Conservation (phyloP, 2,113 vertebrate species). For the Dendropsophus ebraccatus region DNA sequence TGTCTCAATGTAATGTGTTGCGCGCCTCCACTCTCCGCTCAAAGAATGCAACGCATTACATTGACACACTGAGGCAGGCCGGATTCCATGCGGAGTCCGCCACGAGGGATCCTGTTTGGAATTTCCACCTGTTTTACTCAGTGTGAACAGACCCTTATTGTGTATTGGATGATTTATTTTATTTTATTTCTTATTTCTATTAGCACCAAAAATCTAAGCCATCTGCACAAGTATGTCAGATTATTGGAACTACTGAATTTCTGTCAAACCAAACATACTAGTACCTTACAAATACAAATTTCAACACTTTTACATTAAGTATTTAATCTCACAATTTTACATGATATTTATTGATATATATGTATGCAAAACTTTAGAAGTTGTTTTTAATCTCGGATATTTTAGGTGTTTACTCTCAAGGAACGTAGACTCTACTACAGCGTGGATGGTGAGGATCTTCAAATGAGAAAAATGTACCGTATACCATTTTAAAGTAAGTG, state of each 20-base stretch:
- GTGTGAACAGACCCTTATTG: background rate
- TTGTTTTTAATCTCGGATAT: background rate
- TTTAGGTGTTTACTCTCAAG: background rate
- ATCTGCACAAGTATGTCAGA: too few relatives aligned
- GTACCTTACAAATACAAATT: too few relatives aligned
- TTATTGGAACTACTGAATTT: background rate
- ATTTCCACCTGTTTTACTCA: too few relatives aligned
- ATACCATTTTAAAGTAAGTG: constrained; percentile 43
- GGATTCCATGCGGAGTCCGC: too few relatives aligned
- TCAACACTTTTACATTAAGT: background rate
- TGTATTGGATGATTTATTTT: background rate
- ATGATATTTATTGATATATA: background rate
- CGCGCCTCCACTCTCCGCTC: too few relatives aligned
- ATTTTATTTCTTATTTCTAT: background rate
- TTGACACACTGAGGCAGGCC: too few relatives aligned
- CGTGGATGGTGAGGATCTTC: background rate
- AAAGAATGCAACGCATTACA: too few relatives aligned
- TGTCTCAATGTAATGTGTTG: too few relatives aligned
- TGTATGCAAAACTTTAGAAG: background rate
- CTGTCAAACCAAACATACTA: background rate
- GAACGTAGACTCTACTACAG: background rate
- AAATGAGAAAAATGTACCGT: background rate
- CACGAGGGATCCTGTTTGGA: too few relatives aligned
- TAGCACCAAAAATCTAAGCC: background rate
- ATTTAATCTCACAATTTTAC: background rate